Evolutionary conservation across 2,888 invertebrate genomes (phyloP).

Genomic region (Taenaris catops): DNA sequence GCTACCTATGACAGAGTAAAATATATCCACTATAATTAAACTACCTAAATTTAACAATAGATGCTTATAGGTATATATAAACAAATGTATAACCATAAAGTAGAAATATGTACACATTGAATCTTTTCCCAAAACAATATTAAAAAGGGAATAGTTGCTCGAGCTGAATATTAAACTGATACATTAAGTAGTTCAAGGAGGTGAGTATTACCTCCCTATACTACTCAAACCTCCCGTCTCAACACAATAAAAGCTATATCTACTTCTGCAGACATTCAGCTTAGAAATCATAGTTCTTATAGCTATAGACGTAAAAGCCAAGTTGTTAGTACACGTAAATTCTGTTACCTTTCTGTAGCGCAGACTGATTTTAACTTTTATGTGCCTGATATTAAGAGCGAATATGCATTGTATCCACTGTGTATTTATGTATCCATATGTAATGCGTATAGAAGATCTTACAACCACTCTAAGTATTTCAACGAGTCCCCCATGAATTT

Average conservation of each 20-base stretch:
- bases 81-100: too few species aligned
- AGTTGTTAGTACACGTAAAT: neutral
- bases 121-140: too few species aligned
- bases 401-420: neutral
- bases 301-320: conserved; percentile 2
- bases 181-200: too few species aligned
- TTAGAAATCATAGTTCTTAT: conserved; percentile 5
- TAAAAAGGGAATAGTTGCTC: too few species aligned
- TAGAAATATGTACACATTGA: too few species aligned
- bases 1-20: too few species aligned
- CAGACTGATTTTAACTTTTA: neutral
- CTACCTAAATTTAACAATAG: too few species aligned
- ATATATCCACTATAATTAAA: too few species aligned
- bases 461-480: conserved; percentile 17
- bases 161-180: too few species aligned
- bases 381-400: conserved; percentile 2
- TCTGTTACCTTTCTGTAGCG: neutral
- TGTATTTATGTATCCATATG: conserved; percentile 1
- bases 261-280: neutral
- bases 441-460: conserved; percentile 10
- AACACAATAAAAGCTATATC: conserved; percentile 1
- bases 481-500: conserved; percentile 23
- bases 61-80: too few species aligned
- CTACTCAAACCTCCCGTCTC: conserved; percentile 2
- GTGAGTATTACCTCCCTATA: too few species aligned